These are phyloP conservation scores for Fistularia commersonii DNA, from an alignment of 2,797 vertebrate species.

Conservation along the genomic window DNA sequence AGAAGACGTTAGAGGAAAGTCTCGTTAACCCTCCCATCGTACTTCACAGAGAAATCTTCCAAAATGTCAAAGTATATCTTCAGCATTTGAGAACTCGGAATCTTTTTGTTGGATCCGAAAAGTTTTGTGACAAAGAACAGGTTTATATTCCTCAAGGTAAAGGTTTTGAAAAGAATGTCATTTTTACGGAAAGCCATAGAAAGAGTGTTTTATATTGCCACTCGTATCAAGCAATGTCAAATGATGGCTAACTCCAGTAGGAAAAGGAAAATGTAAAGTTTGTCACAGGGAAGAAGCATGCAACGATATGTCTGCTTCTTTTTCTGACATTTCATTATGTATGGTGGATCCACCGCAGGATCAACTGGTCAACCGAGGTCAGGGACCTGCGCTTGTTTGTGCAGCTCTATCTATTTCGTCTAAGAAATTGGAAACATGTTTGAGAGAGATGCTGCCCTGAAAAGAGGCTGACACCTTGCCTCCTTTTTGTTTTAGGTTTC, in stretches of 20 bases:
- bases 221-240: neutral
- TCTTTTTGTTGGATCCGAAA: neutral
- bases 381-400: neutral
- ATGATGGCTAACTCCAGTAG: neutral
- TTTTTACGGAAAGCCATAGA: neutral
- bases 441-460: neutral
- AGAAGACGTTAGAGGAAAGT: too few relatives aligned
- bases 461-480: neutral
- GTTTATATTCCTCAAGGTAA: neutral
- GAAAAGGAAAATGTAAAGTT: neutral
- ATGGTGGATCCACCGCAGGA: slow-evolving; percentile 2
- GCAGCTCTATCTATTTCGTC: slow-evolving; percentile 2
- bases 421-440: neutral
- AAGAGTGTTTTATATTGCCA: neutral
- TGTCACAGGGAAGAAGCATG: neutral
- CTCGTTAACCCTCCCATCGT: neutral
- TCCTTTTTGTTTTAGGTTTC: slow-evolving; percentile 8
- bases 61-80: neutral
- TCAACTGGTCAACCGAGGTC: slow-evolving; percentile 15
- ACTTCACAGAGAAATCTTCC: neutral
- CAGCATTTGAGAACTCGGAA: neutral
- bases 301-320: neutral
- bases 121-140: neutral
- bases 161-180: neutral
- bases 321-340: slow-evolving; percentile 1